phyloP scores from a whole-genome alignment of 2,113 vertebrate species.

The Picathartes gymnocephalus region DNA sequence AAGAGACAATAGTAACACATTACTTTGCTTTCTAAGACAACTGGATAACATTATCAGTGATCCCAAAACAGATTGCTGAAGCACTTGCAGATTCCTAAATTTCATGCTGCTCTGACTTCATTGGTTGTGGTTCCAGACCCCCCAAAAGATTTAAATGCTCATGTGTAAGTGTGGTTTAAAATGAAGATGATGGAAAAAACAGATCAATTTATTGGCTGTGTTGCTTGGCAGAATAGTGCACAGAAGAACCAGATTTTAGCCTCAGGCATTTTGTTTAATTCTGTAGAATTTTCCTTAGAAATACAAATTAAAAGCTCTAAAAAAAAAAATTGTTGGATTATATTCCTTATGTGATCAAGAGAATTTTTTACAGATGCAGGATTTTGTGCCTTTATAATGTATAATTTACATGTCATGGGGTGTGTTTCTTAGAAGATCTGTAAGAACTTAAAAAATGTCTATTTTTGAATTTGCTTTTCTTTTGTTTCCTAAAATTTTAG shows the following conservation, averaged over 20 bases:
- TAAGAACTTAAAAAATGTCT: neutral
- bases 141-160: neutral
- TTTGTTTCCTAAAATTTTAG: slow-evolving; percentile 63
- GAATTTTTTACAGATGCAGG: neutral
- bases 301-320: neutral
- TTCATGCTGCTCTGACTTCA: neutral
- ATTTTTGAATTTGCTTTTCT: neutral
- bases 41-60: neutral
- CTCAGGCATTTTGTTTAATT: neutral
- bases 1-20: neutral
- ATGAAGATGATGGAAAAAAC: neutral
- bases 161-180: neutral
- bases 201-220: neutral
- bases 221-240: neutral
- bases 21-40: neutral
- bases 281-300: neutral
- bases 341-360: neutral
- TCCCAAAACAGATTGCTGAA: neutral
- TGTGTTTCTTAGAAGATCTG: neutral
- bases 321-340: neutral
- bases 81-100: neutral
- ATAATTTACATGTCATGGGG: neutral
- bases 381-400: neutral
- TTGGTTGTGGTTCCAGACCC: neutral
- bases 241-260: neutral